Evolutionary conservation across 1,140 invertebrate species (phyloP), one percentile per base, ranked within the genome.

Genomic region (Calliphora vicina): DNA sequence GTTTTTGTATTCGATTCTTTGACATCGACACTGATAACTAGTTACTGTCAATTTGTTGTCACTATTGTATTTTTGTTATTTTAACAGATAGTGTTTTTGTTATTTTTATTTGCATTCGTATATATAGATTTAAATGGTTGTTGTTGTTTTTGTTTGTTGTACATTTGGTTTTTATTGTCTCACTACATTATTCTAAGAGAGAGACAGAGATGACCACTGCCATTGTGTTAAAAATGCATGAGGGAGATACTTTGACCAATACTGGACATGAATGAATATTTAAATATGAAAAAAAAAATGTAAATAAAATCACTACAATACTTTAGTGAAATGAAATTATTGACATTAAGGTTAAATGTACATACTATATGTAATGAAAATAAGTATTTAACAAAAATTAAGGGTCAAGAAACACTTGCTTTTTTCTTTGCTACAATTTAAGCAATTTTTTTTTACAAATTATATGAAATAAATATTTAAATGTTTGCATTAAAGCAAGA

Each of bases 11-110:
- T 26, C 25, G 71, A 20, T 35, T 35, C 5, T 35, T 35, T 43
- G 74, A 78, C 35, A 78, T 25, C 42, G 74, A 78, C 74, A 78
- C 74, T 78, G 74, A 78, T 78, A 78, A 78, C 74, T 45, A 78
- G 25, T 78, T 78, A 78, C 74, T 78, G 74, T 78, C 74, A 78
- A 78, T 78, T 78, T 78, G 74, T 78, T 78, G 74, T 43, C 72
- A 43, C n/a, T 78, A n/a, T 15, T 35, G 13, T 57, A 57, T 20
- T 67, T 20, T 78, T 78, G 74, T 67, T 67, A 12, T 50, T 50
- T 50, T 50, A 12, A 12, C 45, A 50, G n/a, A 67, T 20, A 20
- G 2, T 67, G 61, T 50, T 50, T 12, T 12, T 35, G 35, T 35
- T 35, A 35, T 50, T 50, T 50, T 50, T 50, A 12, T 17, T 15